Conservation (phyloP, 2,113 vertebrate genomes). For the Mustela nigripes region DNA sequence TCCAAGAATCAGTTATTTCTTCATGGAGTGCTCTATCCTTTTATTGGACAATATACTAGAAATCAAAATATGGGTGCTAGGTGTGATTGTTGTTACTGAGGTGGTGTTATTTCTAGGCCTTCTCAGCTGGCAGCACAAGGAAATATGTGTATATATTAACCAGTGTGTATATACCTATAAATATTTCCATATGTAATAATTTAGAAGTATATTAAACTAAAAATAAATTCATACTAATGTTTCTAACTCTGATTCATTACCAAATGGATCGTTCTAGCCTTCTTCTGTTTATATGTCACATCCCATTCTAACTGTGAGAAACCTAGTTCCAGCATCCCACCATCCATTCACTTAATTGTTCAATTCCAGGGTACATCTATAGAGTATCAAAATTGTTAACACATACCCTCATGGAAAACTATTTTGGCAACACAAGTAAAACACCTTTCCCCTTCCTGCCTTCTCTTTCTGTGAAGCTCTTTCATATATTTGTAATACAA, state of each 20-base stretch:
- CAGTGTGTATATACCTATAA: neutral
- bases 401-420: neutral
- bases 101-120: neutral
- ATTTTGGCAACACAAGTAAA: neutral
- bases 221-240: neutral
- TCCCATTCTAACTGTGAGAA: neutral
- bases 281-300: neutral
- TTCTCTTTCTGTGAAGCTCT: neutral
- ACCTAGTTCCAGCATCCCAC: neutral
- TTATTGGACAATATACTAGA: neutral
- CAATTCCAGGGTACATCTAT: neutral
- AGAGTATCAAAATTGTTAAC: neutral
- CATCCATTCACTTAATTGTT: neutral
- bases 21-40: neutral
- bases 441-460: neutral
- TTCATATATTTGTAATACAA: neutral
- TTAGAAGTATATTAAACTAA: neutral
- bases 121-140: neutral
- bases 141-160: neutral
- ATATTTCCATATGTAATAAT: neutral
- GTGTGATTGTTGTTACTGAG: neutral
- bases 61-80: neutral
- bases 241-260: neutral
- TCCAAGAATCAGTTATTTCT: neutral
- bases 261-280: neutral